These are phyloP conservation scores for Elymnias hypermnestra DNA, from an alignment of 1,140 invertebrate species.

Conservation along the genomic window DNA sequence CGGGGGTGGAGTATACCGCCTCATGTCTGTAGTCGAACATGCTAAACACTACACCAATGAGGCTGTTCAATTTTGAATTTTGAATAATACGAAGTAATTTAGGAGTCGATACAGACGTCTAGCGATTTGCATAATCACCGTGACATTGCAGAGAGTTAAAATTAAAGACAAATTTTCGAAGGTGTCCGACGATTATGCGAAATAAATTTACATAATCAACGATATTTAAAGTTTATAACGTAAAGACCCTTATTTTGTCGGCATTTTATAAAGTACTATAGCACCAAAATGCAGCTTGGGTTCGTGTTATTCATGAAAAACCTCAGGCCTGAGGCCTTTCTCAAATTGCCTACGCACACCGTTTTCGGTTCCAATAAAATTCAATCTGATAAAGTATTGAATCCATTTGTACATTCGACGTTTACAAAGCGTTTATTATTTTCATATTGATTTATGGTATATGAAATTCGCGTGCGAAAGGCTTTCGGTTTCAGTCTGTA, in stretches of 20 bases:
- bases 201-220: conserved; percentile 4
- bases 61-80: no score
- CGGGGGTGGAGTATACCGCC: no score
- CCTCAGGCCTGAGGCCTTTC: conserved; percentile 29
- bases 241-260: conserved; percentile 1
- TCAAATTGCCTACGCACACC: conserved; percentile 33
- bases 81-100: no score
- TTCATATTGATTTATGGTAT: conserved; percentile 31
- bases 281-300: neutral
- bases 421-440: conserved; percentile 7
- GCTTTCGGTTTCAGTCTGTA: conserved; percentile 24
- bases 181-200: neutral
- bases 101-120: neutral
- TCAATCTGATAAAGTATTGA: conserved; percentile 30
- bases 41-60: no score
- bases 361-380: conserved; percentile 37
- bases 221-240: neutral
- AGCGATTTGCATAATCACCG: neutral
- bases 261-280: conserved; percentile 1
- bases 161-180: neutral
- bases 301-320: conserved; percentile 33
- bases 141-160: neutral
- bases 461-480: conserved; percentile 14
- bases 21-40: no score
- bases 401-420: conserved; percentile 21